Percentiles rank a stretch among this genome's conserved stretches.
Conservation (phyloP, 2,113 vertebrate genomes). For the Tupaia chinensis region DNA sequence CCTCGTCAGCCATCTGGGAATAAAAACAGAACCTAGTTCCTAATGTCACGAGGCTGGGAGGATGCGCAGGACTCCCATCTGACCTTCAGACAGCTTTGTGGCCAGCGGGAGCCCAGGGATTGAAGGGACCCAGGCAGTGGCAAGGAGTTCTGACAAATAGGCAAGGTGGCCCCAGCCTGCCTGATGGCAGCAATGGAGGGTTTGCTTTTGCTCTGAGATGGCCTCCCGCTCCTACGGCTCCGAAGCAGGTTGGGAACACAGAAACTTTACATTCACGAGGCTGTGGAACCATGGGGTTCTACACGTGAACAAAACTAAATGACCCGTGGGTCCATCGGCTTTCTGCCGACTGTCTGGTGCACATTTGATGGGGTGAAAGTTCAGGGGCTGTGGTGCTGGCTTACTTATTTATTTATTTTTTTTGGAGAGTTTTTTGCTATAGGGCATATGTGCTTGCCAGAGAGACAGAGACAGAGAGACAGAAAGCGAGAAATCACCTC, state of each 20-base stretch:
- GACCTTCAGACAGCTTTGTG: not conserved
- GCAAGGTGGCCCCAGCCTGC: not conserved
- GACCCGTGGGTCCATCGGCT: not conserved
- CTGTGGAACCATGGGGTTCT: not conserved
- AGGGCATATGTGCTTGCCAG: too few species aligned
- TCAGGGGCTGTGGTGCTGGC: not conserved
- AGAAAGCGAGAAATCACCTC: too few species aligned
- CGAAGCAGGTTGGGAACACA: not conserved
- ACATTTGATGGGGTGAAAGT: not conserved
- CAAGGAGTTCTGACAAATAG: not conserved
- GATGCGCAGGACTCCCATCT: not conserved
- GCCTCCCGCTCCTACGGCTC: not conserved
- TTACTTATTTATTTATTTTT: too few species aligned
- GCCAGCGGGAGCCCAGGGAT: not conserved
- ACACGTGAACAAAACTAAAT: not conserved
- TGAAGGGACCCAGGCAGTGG: not conserved
- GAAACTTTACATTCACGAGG: not conserved
- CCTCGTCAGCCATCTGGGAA: not conserved
- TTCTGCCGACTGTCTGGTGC: not conserved
- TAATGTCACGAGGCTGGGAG: not conserved
- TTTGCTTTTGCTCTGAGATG: not conserved
- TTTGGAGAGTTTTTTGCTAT: too few species aligned
- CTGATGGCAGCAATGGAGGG: too few species aligned
- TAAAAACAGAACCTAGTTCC: not conserved
- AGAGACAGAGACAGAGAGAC: too few species aligned